Percentiles rank a stretch among this genome's conserved stretches.
phyloP scores from a whole-genome alignment of 2,113 vertebrate genomes.

The Corynorhinus townsendii region DNA sequence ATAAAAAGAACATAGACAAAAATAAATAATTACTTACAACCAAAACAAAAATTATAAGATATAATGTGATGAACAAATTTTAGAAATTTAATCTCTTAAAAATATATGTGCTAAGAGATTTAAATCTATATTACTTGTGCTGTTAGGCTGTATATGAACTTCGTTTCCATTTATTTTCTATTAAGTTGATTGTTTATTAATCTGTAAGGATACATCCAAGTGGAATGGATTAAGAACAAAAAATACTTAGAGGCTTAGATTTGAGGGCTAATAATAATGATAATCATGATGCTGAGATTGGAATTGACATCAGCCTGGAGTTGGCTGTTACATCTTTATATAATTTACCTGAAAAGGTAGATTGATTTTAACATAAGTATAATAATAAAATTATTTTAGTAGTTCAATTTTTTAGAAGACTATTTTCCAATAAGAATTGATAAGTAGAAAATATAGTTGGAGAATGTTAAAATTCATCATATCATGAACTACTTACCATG shows the following conservation, averaged over 20 bases:
- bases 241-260: neutral
- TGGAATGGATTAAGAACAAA: neutral
- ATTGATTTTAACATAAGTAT: neutral
- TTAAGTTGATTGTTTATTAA: neutral
- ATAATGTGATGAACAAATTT: neutral
- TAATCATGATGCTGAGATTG: neutral
- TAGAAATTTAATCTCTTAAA: neutral
- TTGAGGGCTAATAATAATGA: neutral
- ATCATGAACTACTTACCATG: neutral
- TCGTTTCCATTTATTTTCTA: neutral
- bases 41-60: neutral
- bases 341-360: neutral
- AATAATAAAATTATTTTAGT: neutral
- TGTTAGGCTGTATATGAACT: neutral
- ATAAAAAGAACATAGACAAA: neutral
- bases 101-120: neutral
- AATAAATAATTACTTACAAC: neutral
- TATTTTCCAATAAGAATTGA: constrained; percentile 3
- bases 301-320: neutral
- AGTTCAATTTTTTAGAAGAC: neutral
- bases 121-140: neutral
- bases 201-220: neutral
- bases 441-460: constrained; percentile 32
- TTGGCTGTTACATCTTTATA: neutral
- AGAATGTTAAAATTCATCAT: neutral